Evolutionary conservation across 2,888 invertebrate genomes (phyloP), one percentile per base, ranked within the genome.

Genomic region (Chymomyza amoena): DNA sequence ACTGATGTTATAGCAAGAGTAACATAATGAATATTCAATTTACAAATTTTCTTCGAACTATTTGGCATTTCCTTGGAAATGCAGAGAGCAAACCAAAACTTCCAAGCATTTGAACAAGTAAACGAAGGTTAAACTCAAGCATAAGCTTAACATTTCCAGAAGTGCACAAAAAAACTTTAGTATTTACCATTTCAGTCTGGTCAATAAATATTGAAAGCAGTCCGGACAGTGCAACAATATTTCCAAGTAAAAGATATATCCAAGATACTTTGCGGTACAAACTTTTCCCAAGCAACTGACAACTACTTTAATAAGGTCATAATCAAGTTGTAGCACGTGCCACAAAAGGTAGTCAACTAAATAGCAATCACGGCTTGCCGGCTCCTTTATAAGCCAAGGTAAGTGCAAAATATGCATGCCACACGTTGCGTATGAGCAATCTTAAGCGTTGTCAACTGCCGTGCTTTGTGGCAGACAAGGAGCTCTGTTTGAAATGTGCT

Each of bases 381-480:
- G 56, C 36, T 52, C 9, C 16, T 36, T 18, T 57, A 20, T 57
- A 68, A 15, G 39, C 64, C 61, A 39, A 65, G 70, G 61, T 69
- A 66, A 66, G 68, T 64, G 68, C 69, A 65, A 72, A 70, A 51
- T 45, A 52, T 15, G 18, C 61, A 52, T 64, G 66, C 28, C 69
- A 6, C 65, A 70, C 67, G 28, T 57, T 64, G 76, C 78, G 75
- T 80, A 74, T 73, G 72, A 61, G 68, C 56, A 73, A 86, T 78
- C 54, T 28, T 61, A 25, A 32, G 61, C 50, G 61, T 68, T 72
- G 64, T 61, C 39, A 50, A 61, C 39, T 51, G 65, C 66, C 39
- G 61, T 13, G 56, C 61, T 61, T 61, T 61, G 36, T 10, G 16
- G 52, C 59, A 57, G 5, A 45, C 28, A 60, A 63, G 52, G 10